Conservation (phyloP, 2,797 vertebrate genomes). For the Distichodus sexfasciatus region DNA sequence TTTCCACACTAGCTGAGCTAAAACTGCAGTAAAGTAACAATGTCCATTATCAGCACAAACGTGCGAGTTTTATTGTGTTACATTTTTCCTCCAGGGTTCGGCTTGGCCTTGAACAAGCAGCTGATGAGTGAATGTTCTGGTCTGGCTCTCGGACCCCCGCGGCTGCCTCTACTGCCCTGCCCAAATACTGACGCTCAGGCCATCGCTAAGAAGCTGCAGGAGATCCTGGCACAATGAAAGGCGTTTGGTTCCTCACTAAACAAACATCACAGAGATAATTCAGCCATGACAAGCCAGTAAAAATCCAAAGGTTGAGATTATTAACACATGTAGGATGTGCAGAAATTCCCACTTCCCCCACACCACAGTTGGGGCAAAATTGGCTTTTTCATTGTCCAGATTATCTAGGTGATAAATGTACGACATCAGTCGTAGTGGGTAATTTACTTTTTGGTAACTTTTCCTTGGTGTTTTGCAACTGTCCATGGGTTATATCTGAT, state of each 20-base stretch:
- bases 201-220: slow-evolving; percentile 70
- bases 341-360: too few species aligned
- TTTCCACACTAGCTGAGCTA: too few species aligned
- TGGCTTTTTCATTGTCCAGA: background rate
- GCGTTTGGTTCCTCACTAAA: background rate
- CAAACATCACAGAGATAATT: background rate
- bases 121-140: slow-evolving; percentile 85
- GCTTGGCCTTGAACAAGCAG: slow-evolving; percentile 88
- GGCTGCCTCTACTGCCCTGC: slow-evolving; percentile 78
- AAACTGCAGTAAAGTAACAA: too few species aligned
- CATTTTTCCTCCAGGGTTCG: slow-evolving; percentile 74
- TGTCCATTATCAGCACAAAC: background rate
- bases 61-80: slow-evolving; percentile 4
- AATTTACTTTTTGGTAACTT: too few species aligned
- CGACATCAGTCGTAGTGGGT: too few species aligned
- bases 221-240: slow-evolving; percentile 54
- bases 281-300: background rate
- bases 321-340: background rate
- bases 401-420: background rate
- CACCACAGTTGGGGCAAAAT: too few species aligned
- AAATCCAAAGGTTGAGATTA: background rate
- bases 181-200: slow-evolving; percentile 47
- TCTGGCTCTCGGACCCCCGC: slow-evolving; percentile 86
- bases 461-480: too few species aligned
- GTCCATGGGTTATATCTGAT: too few species aligned